A percentile compares a stretch with the other conserved stretches of the same genome.
These are phyloP conservation scores for Anarsia innoxiella DNA, from an alignment of 2,888 invertebrate species.

Conservation along the genomic window DNA sequence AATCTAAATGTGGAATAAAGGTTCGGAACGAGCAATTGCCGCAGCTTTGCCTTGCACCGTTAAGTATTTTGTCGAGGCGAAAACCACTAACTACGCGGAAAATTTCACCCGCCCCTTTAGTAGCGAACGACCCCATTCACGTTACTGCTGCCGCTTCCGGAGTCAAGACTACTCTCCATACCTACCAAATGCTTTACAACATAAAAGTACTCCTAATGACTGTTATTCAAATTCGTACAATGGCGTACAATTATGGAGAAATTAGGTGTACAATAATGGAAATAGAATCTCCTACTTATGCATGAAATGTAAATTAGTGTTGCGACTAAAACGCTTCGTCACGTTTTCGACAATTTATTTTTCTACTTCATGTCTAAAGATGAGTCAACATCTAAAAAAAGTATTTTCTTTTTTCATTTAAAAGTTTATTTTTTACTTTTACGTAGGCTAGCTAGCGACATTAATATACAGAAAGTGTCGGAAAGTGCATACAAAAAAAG, in stretches of 20 bases:
- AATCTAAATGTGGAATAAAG: conserved; percentile 6
- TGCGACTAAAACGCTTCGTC: conserved; percentile 18
- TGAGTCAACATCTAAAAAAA: too few species aligned
- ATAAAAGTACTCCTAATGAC: conserved; percentile 26
- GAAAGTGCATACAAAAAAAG: too few species aligned
- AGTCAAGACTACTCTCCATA: conserved; percentile 17
- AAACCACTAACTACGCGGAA: conserved; percentile 44
- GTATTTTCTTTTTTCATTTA: too few species aligned
- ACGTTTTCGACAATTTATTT: conserved; percentile 25
- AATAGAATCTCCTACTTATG: conserved; percentile 28
- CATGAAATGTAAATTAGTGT: conserved; percentile 38
- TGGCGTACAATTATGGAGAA: conserved; percentile 31
- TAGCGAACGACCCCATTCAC: conserved; percentile 28
- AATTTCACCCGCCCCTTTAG: conserved; percentile 29
- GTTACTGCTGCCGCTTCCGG: conserved; percentile 23
- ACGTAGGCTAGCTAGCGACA: too few species aligned
- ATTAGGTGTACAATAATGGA: conserved; percentile 29
- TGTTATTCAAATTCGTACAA: conserved; percentile 27
- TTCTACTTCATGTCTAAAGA: too few species aligned
- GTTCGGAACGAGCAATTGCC: conserved; percentile 10
- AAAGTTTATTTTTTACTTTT: too few species aligned
- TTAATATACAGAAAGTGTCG: too few species aligned
- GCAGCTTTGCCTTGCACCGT: conserved; percentile 7
- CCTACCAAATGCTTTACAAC: conserved; percentile 14
- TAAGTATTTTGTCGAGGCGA: conserved; percentile 30